These are phyloP conservation scores for Bradysia coprophila DNA, from an alignment of 1,140 invertebrate genomes.

Conservation along the genomic window DNA sequence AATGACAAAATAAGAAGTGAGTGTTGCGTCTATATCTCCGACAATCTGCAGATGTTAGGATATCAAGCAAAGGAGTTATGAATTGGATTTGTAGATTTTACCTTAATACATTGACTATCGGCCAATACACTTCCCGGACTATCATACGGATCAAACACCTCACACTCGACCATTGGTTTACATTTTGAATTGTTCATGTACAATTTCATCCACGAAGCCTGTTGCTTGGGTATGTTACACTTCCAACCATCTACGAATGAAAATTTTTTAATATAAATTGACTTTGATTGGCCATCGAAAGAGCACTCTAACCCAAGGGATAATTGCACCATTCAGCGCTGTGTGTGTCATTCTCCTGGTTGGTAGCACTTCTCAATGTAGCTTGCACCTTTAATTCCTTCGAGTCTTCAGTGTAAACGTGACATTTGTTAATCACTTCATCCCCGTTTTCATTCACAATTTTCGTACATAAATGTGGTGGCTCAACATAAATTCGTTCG, in stretches of 20 bases:
- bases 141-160: conserved; percentile 44
- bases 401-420: conserved; percentile 32
- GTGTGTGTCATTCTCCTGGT: conserved; percentile 17
- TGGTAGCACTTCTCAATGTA: conserved; percentile 23
- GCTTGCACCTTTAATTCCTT: conserved; percentile 24
- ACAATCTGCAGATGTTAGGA: conserved; percentile 10
- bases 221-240: conserved; percentile 30
- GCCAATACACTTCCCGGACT: conserved; percentile 36
- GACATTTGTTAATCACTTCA: conserved; percentile 23
- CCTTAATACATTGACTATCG: conserved; percentile 39
- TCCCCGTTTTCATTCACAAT: conserved; percentile 12
- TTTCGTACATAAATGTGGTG: conserved; percentile 40
- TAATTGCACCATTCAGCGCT: conserved; percentile 32
- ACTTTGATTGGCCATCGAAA: not conserved
- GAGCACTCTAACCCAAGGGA: conserved; percentile 24
- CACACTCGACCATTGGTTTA: conserved; percentile 41
- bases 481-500: conserved; percentile 17
- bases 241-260: conserved; percentile 28
- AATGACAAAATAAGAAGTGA: conserved; percentile 50
- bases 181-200: conserved; percentile 18
- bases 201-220: conserved; percentile 18
- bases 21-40: conserved; percentile 40
- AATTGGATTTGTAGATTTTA: conserved; percentile 10
- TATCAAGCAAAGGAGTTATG: not conserved
- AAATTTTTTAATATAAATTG: not conserved